Percentiles rank a stretch among this genome's conserved stretches.
Conservation (phyloP, 2,888 invertebrate genomes). For the Ophonus ardosiacus region DNA sequence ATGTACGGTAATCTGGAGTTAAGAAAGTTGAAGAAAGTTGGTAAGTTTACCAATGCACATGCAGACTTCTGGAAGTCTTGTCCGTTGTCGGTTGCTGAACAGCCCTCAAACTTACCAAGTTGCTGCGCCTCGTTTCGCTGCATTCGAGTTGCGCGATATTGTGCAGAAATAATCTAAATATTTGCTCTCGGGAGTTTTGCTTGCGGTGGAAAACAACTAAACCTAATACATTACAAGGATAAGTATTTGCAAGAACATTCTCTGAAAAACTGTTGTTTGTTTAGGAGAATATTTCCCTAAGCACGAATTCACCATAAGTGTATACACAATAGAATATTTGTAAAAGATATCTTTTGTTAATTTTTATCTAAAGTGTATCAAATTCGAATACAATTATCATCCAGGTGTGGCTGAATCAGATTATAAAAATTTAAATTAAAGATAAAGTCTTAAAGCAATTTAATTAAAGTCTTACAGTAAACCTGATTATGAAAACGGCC, state of each 20-base stretch:
- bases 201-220: conserved; percentile 35
- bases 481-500: too few species aligned
- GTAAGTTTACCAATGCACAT: conserved; percentile 46
- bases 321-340: conserved; percentile 6
- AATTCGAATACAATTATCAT: too few species aligned
- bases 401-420: too few species aligned
- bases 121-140: not conserved
- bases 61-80: conserved; percentile 16
- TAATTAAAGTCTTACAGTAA: too few species aligned
- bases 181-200: conserved; percentile 42
- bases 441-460: too few species aligned
- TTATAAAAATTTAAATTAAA: too few species aligned
- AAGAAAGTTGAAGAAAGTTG: conserved; percentile 33
- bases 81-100: conserved; percentile 9
- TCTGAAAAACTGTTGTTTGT: conserved; percentile 26
- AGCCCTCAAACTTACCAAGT: not conserved
- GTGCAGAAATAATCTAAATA: conserved; percentile 58
- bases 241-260: conserved; percentile 23
- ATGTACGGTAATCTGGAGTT: conserved; percentile 39
- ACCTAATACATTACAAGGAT: conserved; percentile 27
- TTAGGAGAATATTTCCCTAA: conserved; percentile 11
- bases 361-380: not conserved
- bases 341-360: not conserved
- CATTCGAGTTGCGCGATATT: conserved; percentile 40
- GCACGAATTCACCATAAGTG: not conserved